These are phyloP conservation scores for Isichthys henryi DNA, from an alignment of 2,113 vertebrate genomes.

Conservation along the genomic window DNA sequence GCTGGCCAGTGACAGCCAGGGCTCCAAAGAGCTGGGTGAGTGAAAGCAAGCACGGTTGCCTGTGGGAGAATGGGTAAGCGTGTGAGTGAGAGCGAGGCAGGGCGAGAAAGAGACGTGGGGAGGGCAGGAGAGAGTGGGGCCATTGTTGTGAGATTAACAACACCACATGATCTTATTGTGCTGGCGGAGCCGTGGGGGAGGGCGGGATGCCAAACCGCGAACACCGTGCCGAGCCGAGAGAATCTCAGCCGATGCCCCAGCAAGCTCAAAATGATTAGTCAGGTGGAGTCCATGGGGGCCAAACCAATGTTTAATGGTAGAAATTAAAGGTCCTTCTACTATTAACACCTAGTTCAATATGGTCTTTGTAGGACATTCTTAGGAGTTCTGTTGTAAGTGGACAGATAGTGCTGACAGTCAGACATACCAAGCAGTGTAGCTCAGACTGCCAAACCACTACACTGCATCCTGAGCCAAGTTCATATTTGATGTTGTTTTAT, in stretches of 20 bases:
- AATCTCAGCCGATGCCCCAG: slow-evolving; percentile 26
- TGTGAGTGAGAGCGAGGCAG: slow-evolving; percentile 34
- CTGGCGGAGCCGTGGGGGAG: slow-evolving; percentile 64
- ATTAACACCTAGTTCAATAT: not conserved
- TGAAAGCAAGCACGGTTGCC: slow-evolving; percentile 8
- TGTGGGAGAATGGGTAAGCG: not conserved
- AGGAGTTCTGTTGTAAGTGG: not conserved
- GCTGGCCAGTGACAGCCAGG: slow-evolving; percentile 76
- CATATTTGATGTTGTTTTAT: not conserved
- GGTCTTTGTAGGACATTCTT: not conserved
- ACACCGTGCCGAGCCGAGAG: slow-evolving; percentile 49
- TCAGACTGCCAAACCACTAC: not conserved
- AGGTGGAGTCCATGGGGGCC: slow-evolving; percentile 14
- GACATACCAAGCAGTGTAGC: not conserved
- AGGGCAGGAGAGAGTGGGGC: slow-evolving; percentile 54
- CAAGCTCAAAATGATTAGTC: slow-evolving; percentile 31
- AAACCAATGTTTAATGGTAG: slow-evolving; percentile 5
- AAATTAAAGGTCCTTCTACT: not conserved
- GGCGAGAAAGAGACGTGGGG: slow-evolving; percentile 29
- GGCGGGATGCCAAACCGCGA: slow-evolving; percentile 60
- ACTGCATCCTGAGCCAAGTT: not conserved
- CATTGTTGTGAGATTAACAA: slow-evolving; percentile 76
- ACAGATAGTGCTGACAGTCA: not conserved
- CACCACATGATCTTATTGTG: slow-evolving; percentile 76
- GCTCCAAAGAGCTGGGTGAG: slow-evolving; percentile 78